Percentiles rank a stretch among this genome's conserved stretches.
phyloP scores from a whole-genome alignment of 2,113 vertebrate species.

The Rhabdomys dilectus region DNA sequence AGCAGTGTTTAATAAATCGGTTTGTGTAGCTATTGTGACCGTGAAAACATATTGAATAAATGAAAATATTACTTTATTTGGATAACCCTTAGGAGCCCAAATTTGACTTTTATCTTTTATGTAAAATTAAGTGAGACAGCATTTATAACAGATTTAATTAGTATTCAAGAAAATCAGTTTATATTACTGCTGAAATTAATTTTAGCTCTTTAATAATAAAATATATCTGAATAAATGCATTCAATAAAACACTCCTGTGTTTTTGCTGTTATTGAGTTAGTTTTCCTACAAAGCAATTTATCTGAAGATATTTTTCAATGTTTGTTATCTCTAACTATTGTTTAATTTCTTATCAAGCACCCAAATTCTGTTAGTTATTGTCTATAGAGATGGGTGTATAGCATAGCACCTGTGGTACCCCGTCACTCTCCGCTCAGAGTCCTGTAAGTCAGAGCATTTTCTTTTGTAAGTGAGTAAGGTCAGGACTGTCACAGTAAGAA shows the following conservation, averaged over 20 bases:
- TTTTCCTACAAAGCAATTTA: not conserved
- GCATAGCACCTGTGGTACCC: too few species aligned
- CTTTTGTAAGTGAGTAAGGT: conserved; percentile 13
- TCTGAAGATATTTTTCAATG: not conserved
- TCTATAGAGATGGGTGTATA: not conserved
- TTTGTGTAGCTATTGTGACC: not conserved
- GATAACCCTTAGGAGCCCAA: not conserved
- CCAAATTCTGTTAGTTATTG: not conserved
- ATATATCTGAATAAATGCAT: conserved; percentile 33
- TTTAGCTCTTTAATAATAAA: conserved; percentile 22
- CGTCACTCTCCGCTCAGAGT: not conserved
- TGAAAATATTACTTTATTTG: conserved; percentile 33
- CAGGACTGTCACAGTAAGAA: not conserved
- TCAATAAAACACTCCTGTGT: not conserved
- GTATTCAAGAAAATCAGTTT: not conserved
- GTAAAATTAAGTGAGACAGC: not conserved
- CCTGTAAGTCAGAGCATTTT: conserved; percentile 9
- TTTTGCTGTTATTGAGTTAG: not conserved
- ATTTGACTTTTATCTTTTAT: conserved; percentile 7
- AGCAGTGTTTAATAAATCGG: conserved; percentile 43
- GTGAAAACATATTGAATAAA: not conserved
- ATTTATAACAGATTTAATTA: not conserved
- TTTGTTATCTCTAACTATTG: not conserved
- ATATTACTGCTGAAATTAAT: conserved; percentile 48
- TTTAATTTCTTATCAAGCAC: not conserved